Conservation (phyloP, 2,113 vertebrate genomes). For the Romanogobio albipinnatus region DNA sequence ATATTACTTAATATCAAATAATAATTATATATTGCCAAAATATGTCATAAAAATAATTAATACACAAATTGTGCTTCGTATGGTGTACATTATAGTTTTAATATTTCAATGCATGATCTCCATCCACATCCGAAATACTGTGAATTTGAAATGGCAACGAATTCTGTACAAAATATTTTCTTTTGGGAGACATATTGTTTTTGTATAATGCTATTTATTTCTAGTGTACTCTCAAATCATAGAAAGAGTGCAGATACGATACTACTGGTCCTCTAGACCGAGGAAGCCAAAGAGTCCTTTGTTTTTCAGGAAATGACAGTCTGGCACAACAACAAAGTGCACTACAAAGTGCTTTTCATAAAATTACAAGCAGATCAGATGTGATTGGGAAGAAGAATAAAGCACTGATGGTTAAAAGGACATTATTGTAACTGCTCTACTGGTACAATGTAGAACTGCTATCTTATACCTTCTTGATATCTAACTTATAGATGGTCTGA, state of each 20-base stretch:
- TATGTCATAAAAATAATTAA: not conserved
- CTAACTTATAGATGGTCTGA: slow-evolving; percentile 90
- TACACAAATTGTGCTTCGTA: not conserved
- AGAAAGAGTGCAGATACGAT: not conserved
- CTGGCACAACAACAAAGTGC: slow-evolving; percentile 24
- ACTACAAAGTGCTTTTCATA: not conserved
- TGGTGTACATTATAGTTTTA: not conserved
- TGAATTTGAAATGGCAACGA: not conserved
- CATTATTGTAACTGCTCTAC: not conserved
- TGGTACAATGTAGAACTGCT: not conserved
- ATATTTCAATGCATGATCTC: not conserved
- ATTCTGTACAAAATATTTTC: not conserved
- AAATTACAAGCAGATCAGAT: not conserved
- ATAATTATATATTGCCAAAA: not conserved
- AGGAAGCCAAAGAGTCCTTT: not conserved
- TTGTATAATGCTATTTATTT: not conserved
- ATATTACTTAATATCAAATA: not conserved
- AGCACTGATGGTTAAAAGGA: not conserved
- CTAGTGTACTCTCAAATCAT: not conserved
- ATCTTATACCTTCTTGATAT: slow-evolving; percentile 60
- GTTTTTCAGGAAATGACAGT: slow-evolving; percentile 13
- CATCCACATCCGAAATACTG: not conserved
- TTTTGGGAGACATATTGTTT: not conserved
- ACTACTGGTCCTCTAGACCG: not conserved
- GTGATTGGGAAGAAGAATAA: not conserved